phyloP scores from a whole-genome alignment of 2,888 invertebrate species.

The Stenotaenia linearis region DNA sequence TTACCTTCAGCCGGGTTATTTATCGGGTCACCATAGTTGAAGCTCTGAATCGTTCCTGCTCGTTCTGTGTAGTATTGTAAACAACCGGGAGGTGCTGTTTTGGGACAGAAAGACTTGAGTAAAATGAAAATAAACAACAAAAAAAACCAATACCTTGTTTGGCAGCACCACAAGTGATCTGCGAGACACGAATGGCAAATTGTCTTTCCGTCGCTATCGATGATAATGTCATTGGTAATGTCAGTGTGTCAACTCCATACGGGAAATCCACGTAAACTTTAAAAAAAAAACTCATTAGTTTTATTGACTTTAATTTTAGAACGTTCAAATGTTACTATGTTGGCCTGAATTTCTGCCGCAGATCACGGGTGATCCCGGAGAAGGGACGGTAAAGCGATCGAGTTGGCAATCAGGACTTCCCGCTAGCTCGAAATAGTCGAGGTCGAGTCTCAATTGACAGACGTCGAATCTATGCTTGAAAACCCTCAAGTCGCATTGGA shows the following conservation, averaged over 20 bases:
- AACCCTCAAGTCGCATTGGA: constrained; percentile 27
- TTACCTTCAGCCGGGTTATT: constrained; percentile 27
- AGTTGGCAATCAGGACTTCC: constrained; percentile 29
- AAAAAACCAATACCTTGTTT: neutral
- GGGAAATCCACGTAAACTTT: constrained; percentile 30
- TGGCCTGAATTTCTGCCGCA: constrained; percentile 18
- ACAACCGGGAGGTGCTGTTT: constrained; percentile 24
- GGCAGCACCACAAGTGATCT: neutral
- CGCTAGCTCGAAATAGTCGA: constrained; percentile 23
- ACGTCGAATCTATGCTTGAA: constrained; percentile 10
- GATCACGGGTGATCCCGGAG: constrained; percentile 24
- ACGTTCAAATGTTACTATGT: constrained; percentile 11
- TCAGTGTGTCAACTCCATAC: neutral
- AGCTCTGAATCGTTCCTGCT: constrained; percentile 21
- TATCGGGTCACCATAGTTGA: constrained; percentile 30
- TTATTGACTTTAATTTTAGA: too few relatives aligned
- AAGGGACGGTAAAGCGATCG: constrained; percentile 26
- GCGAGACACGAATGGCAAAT: constrained; percentile 5
- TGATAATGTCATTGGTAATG: constrained; percentile 24
- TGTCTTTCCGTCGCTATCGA: constrained; percentile 17
- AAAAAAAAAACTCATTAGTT: too few relatives aligned
- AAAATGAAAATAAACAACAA: neutral
- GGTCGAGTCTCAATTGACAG: constrained; percentile 26
- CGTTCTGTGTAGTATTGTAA: constrained; percentile 28
- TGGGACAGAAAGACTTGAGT: neutral